Conservation (phyloP, 2,113 vertebrate genomes). For the Eonycteris spelaea region DNA sequence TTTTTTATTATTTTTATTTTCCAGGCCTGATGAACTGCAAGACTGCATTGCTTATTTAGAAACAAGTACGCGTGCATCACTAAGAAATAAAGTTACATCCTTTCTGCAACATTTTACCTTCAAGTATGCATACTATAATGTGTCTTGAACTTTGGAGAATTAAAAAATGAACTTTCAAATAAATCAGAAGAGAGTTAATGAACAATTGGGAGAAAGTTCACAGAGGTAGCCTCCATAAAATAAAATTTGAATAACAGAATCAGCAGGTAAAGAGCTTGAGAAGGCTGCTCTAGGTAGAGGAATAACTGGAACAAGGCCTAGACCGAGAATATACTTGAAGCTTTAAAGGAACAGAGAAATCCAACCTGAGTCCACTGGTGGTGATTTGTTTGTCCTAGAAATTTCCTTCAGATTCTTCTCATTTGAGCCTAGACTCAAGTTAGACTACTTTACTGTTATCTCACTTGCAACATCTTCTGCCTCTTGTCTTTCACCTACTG, state of each 20-base stretch:
- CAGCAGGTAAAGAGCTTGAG: neutral
- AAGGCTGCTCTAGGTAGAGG: neutral
- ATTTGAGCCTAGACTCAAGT: neutral
- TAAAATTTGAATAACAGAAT: neutral
- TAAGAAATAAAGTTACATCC: slow-evolving; percentile 41
- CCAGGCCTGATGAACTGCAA: slow-evolving; percentile 45
- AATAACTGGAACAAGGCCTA: neutral
- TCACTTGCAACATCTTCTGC: neutral
- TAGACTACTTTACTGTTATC: neutral
- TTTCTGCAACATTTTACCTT: slow-evolving; percentile 57
- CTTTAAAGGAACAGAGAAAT: neutral
- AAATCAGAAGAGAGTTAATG: neutral
- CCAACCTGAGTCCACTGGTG: neutral
- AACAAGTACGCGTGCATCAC: slow-evolving; percentile 33
- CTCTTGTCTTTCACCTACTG: neutral
- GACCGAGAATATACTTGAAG: neutral
- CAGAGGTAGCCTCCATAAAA: neutral
- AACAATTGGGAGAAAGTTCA: neutral
- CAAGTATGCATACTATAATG: neutral
- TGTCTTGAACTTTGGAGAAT: neutral
- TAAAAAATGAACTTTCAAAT: slow-evolving; percentile 25
- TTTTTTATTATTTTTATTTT: slow-evolving; percentile 49
- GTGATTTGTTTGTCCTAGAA: neutral
- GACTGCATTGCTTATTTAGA: slow-evolving; percentile 36
- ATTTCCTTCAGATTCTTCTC: neutral